A percentile compares a stretch with the other conserved stretches of the same genome.
Evolutionary conservation across 2,113 vertebrate species (phyloP).

Genomic region (Aldabrachelys gigantea): DNA sequence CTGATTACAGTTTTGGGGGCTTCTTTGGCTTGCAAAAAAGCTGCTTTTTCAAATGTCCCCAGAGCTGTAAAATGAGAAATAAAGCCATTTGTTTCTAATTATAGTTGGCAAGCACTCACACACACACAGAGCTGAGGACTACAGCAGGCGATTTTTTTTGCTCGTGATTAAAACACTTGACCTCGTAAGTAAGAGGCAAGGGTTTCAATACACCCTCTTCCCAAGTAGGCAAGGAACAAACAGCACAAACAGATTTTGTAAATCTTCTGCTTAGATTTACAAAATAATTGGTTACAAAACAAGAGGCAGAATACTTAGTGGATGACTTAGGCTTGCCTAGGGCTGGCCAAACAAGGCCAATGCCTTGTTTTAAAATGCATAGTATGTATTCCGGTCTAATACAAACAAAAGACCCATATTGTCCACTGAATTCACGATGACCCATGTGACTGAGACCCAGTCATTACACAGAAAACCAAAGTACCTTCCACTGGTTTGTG

Average conservation of each 20-base stretch:
- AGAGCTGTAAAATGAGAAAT: conserved; percentile 48
- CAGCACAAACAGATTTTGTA: conserved; percentile 1
- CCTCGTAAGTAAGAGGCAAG: conserved; percentile 65
- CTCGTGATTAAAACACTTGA: conserved; percentile 71
- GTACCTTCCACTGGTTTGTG: fast-evolving
- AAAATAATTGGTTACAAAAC: conserved; percentile 62
- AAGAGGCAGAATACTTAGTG: conserved; percentile 52
- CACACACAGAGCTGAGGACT: conserved; percentile 54
- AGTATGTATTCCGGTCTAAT: background rate
- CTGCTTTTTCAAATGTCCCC: background rate
- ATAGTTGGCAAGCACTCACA: conserved; percentile 58
- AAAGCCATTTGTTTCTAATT: conserved; percentile 75
- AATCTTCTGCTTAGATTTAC: conserved; percentile 47
- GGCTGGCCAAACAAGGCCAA: conserved; percentile 30
- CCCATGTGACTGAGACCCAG: fast-evolving
- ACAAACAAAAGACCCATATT: fast-evolving
- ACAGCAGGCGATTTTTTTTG: conserved; percentile 54
- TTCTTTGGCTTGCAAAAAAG: background rate
- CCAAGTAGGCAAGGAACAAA: conserved; percentile 40
- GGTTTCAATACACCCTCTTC: conserved; percentile 53
- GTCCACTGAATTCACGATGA: fast-evolving
- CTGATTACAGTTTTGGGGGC: background rate
- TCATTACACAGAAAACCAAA: background rate
- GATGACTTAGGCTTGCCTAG: background rate
- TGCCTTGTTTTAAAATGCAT: conserved; percentile 3